A percentile compares a stretch with the other conserved stretches of the same genome.
Conservation (phyloP, 1,140 invertebrate species). For the Heliconius melpomene region DNA sequence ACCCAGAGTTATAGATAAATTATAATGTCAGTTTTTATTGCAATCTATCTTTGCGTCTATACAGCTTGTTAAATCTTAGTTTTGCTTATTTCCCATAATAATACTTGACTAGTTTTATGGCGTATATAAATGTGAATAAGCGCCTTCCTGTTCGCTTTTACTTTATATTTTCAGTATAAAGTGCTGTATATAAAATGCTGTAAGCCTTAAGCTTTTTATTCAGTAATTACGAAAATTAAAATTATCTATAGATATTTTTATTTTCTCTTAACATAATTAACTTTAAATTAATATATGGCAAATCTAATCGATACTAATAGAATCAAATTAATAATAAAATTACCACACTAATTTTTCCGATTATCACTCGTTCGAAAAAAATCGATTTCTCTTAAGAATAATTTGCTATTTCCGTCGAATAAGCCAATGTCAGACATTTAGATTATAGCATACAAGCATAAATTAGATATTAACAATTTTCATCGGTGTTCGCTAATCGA, state of each 20-base stretch:
- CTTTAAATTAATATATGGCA: no score
- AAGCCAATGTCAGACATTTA: neutral
- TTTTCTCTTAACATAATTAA: no score
- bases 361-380: neutral
- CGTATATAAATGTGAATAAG: conserved; percentile 12
- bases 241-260: neutral
- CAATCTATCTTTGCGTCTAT: neutral
- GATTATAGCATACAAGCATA: neutral
- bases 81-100: conserved; percentile 13
- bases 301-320: no score
- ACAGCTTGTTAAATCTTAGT: neutral
- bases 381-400: neutral
- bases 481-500: conserved; percentile 20
- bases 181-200: neutral
- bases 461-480: conserved; percentile 11
- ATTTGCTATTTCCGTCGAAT: neutral
- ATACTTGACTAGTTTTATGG: conserved; percentile 8
- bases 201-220: neutral
- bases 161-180: neutral
- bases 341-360: neutral
- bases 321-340: no score
- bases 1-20: neutral
- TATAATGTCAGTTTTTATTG: neutral
- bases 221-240: neutral
- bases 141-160: neutral